Evolutionary conservation across 2,888 invertebrate genomes (phyloP), one percentile per base, ranked within the genome.

Genomic region (Agrochola litura): DNA sequence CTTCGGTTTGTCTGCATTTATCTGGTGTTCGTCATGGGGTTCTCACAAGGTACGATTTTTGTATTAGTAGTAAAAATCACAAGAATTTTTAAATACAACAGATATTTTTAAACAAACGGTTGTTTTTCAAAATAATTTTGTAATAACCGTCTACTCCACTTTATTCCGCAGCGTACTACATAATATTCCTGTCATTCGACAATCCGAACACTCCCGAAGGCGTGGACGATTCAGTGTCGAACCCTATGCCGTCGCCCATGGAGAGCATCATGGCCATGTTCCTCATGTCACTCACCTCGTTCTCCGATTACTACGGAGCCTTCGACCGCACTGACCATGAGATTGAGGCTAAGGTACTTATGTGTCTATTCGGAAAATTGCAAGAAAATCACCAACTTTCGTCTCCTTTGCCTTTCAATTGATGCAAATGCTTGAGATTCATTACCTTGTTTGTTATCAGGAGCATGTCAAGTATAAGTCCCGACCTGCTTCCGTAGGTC

Each of bases 211-310:
- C 98, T 0, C 98, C 98, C 0, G 98, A 98, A 84, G 98, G 98
- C 0, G 97, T 98, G 12, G 98, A 98, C 90, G 98, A 98, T 90
- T 97, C 98, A 0, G 97, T 98, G 14, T 97, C 98, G 19, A 99
- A 99, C 95, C 99, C 99, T 0, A 98, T 99, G 97, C 98, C 98
- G 0, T 98, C 99, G 46, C 99, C 99, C 0, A 98, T 98, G 96
- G 99, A 99, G 95, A 99, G 99, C 25, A 97, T 99, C 56, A 99
- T 99, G 97, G 99, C 99, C 0, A 99, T 99, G 99, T 99, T 99
- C 93, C 97, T 99, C 74, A 99, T 99, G 99, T 99, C 99, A 0
- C 97, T 99, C 89, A 99, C 99, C 3, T 99, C 99, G 88, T 99
- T 99, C 94, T 99, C 99, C 0, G 99, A 99, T 92, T 99, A 99